A percentile compares a stretch with the other conserved stretches of the same genome.
Evolutionary conservation across 30 jellyfish, hydroid and myxozoan species (phyloP).

Genomic region (Hydractinia symbiolongicarpus): DNA sequence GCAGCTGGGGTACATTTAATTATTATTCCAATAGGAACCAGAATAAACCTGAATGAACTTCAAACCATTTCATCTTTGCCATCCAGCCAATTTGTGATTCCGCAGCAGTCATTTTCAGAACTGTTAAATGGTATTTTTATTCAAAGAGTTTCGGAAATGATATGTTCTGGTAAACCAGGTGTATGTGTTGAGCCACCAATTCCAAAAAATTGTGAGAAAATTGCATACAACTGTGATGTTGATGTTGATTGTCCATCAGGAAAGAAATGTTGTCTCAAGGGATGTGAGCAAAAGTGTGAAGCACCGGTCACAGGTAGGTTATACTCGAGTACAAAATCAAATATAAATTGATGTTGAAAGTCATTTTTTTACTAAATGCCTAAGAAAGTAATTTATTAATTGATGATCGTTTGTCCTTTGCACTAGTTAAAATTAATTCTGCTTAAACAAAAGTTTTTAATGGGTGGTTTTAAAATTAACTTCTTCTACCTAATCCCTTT

Average conservation of each 20-base stretch:
- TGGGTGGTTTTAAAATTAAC: neutral
- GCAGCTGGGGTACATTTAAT: constrained; percentile 82
- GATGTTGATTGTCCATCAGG: constrained; percentile 80
- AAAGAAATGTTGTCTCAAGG: constrained; percentile 83
- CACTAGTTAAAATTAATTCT: neutral
- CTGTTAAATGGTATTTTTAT: constrained; percentile 53
- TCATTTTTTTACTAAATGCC: neutral
- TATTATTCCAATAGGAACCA: constrained; percentile 66
- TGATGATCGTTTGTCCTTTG: neutral
- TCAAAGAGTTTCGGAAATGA: constrained; percentile 63
- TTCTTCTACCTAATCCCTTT: neutral
- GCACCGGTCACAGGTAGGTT: constrained; percentile 30
- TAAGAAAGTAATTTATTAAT: neutral
- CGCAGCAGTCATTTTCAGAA: constrained; percentile 22
- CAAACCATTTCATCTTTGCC: constrained; percentile 65
- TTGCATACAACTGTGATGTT: constrained; percentile 59
- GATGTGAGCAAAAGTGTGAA: constrained; percentile 81
- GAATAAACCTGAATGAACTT: constrained; percentile 42
- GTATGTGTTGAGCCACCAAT: constrained; percentile 56
- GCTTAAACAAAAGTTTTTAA: neutral
- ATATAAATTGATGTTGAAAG: neutral
- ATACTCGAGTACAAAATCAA: neutral
- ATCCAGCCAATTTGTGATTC: constrained; percentile 25
- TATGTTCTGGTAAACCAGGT: constrained; percentile 91
- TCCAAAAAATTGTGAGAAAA: constrained; percentile 48